phyloP scores from a whole-genome alignment of 2,888 invertebrate species.

The Drosophila quinaria region DNA sequence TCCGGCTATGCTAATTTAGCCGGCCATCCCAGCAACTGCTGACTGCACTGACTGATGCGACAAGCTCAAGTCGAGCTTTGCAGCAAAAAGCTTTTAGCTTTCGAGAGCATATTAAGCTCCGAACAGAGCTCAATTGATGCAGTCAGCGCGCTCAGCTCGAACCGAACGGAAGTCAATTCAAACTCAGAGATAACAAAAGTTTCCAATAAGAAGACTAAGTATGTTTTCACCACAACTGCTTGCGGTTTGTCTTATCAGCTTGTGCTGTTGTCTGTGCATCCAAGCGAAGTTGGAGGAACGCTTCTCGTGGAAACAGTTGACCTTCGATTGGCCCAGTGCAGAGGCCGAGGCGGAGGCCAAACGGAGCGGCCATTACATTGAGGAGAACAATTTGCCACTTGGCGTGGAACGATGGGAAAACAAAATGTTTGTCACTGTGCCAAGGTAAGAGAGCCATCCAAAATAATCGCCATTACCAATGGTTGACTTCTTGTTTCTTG shows the following conservation, averaged over 20 bases:
- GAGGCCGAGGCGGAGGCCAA: constrained; percentile 88
- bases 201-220: neutral
- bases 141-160: constrained; percentile 62
- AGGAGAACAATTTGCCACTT: constrained; percentile 89
- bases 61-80: constrained; percentile 13
- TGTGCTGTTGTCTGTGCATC: constrained; percentile 32
- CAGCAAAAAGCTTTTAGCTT: constrained; percentile 18
- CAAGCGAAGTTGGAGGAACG: constrained; percentile 87
- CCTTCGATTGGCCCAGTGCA: constrained; percentile 89
- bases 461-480: constrained; percentile 28
- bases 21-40: constrained; percentile 20
- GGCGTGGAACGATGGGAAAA: constrained; percentile 90
- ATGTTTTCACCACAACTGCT: constrained; percentile 57
- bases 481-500: constrained; percentile 39
- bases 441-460: constrained; percentile 86
- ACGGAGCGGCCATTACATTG: constrained; percentile 88
- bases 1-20: constrained; percentile 57
- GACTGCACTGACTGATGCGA: constrained; percentile 16
- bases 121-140: constrained; percentile 36
- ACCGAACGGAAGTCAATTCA: constrained; percentile 29
- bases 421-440: constrained; percentile 90
- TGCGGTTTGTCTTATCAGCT: constrained; percentile 60
- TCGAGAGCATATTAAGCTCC: constrained; percentile 70
- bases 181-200: neutral
- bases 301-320: constrained; percentile 90